Evolutionary conservation across 2,113 vertebrate species (phyloP).

Genomic region (Dromas ardeola): DNA sequence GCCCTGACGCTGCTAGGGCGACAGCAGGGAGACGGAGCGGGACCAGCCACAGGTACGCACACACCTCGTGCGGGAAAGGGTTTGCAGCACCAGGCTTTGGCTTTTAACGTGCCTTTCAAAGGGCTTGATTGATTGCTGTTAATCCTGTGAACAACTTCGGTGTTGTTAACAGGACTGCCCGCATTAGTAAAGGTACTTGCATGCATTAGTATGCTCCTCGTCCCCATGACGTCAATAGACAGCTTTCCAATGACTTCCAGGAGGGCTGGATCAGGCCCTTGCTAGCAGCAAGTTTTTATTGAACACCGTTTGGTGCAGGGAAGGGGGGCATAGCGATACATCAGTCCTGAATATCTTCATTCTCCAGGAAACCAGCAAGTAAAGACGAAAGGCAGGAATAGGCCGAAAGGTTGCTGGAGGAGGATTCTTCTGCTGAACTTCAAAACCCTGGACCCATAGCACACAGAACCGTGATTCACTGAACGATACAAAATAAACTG

Average conservation of each 20-base stretch:
- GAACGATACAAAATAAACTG: not conserved
- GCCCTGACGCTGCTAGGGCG: rapidly evolving
- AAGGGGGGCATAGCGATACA: not conserved
- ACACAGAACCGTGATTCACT: rapidly evolving
- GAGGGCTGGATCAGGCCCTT: constrained; percentile 49
- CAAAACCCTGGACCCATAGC: not conserved
- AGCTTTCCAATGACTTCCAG: constrained; percentile 54
- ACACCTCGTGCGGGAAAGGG: not conserved
- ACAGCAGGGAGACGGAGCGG: not conserved
- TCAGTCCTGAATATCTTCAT: constrained; percentile 9
- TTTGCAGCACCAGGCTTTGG: not conserved
- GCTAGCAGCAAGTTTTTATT: constrained; percentile 61
- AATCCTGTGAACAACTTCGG: constrained; percentile 56
- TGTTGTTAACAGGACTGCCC: constrained; percentile 54
- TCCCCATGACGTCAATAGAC: constrained; percentile 45
- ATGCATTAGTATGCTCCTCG: constrained; percentile 52
- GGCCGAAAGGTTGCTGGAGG: constrained; percentile 1
- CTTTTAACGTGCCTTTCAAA: constrained; percentile 58
- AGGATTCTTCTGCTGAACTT: not conserved
- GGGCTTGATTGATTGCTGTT: constrained; percentile 61
- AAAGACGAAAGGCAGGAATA: constrained; percentile 15
- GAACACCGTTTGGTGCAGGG: constrained; percentile 10
- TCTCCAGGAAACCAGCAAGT: not conserved
- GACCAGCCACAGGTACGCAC: not conserved
- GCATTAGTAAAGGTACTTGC: constrained; percentile 43